Conservation (phyloP, 2,888 invertebrate species). For the Pseudococcus jackbeardsleyi region DNA sequence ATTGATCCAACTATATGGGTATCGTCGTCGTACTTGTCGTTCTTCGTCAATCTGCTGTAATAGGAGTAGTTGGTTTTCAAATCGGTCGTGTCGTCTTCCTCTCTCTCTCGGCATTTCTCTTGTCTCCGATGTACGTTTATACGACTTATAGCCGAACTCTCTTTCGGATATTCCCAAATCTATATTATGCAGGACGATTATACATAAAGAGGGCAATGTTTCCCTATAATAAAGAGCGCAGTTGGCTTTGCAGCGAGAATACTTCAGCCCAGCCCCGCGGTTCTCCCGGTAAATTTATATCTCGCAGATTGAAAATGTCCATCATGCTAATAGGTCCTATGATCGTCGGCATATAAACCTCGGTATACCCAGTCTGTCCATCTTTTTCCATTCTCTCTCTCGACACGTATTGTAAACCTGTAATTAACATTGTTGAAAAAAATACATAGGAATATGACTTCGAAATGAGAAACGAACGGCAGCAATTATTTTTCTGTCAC, state of each 20-base stretch:
- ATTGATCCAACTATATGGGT: slow-evolving; percentile 24
- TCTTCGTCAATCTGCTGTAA: neutral
- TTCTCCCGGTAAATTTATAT: neutral
- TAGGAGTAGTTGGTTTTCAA: neutral
- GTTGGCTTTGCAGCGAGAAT: slow-evolving; percentile 11
- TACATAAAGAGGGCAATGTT: neutral
- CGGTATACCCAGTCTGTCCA: too few species aligned
- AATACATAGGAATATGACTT: neutral
- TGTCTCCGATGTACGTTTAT: neutral
- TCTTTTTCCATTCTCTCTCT: neutral
- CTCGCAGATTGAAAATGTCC: slow-evolving; percentile 58
- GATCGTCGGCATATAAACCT: neutral
- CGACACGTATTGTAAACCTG: slow-evolving; percentile 16
- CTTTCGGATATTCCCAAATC: neutral
- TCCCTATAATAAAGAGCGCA: neutral
- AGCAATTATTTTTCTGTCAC: slow-evolving; percentile 59
- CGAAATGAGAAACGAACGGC: slow-evolving; percentile 52
- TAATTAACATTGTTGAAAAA: slow-evolving; percentile 45
- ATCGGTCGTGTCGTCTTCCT: neutral
- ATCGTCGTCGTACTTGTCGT: neutral
- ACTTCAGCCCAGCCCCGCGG: neutral
- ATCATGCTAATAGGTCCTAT: slow-evolving; percentile 46
- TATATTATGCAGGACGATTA: neutral
- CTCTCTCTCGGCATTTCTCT: neutral
- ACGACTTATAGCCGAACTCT: neutral